Percentiles rank a stretch among this genome's conserved stretches.
phyloP scores from a whole-genome alignment of 2,888 invertebrate species.

The Lomographa bimaculata region DNA sequence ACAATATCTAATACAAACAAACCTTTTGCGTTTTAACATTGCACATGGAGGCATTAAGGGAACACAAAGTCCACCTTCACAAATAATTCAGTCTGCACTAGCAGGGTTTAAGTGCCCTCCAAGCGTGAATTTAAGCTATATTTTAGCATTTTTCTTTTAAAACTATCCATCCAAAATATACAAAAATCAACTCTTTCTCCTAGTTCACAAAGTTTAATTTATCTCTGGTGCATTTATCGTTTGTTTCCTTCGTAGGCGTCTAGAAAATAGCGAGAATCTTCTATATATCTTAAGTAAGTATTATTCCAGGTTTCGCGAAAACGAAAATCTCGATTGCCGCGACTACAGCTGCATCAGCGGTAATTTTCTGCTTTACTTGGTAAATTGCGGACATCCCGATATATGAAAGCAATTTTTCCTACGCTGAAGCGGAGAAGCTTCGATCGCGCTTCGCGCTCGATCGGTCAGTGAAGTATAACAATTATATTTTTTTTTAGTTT shows the following conservation, averaged over 20 bases:
- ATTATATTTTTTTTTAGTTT: too few relatives aligned
- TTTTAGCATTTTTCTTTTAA: conserved; percentile 35
- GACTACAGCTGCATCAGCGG: conserved; percentile 44
- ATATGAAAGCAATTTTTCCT: too few relatives aligned
- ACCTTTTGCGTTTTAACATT: conserved; percentile 3
- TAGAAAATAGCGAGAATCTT: conserved; percentile 37
- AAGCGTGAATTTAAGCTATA: conserved; percentile 39
- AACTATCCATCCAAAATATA: conserved; percentile 10
- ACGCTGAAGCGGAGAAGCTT: too few relatives aligned
- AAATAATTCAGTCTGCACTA: conserved; percentile 47
- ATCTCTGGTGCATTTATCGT: conserved; percentile 12
- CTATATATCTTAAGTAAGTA: conserved; percentile 35
- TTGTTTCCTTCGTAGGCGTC: conserved; percentile 25
- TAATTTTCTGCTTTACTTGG: conserved; percentile 41
- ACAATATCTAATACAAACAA: not conserved
- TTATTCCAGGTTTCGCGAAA: conserved; percentile 42
- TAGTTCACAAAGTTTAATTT: conserved; percentile 11
- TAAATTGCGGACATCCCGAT: too few relatives aligned
- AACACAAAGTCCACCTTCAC: conserved; percentile 38
- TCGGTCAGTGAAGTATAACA: too few relatives aligned
- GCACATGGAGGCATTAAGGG: conserved; percentile 21
- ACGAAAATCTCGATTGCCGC: conserved; percentile 47
- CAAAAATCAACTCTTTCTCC: conserved; percentile 11
- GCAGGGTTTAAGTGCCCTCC: conserved; percentile 50
- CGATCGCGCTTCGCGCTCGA: too few relatives aligned